Evolutionary conservation across 2,113 vertebrate species (phyloP), one percentile per base, ranked within the genome.

Genomic region (Marmota monax): DNA sequence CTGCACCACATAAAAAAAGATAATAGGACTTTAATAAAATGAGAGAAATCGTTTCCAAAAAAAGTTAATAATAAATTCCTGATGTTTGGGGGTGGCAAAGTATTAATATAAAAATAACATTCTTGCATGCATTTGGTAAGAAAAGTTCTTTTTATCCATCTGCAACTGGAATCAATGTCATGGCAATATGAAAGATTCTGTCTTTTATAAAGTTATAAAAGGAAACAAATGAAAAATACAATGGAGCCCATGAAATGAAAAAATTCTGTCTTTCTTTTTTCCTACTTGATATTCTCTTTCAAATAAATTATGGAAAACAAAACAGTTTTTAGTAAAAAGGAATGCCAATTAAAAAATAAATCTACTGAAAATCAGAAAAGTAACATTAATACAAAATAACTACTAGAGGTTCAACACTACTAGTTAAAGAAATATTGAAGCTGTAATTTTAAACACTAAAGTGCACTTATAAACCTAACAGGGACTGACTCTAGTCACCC

Each of bases 141-240:
- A 96, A 97, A 98, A 97, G 77, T 45, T 97, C 82, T 97, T 73
- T 91, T 88, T 94, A 95, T 90, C 90, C 95, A 97, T 85, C 73
- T 48, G 34, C 91, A 98, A 98, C 84, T 97, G 95, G 67, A 96
- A 98, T 93, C 89, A 95, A 96, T 97, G 97, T 85, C 95, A 96
- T 94, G 83, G 63, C 97, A 97, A 94, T 97, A 79, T 96, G 91
- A 97, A 98, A 97, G 23, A 96, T 97, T 95, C 95, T 98, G 96
- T 78, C 91, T 27, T 95, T 96, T 92, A 93, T 56, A 96, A 98
- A 73, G 69, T 77, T 98, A 96, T 83, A 98, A 97, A 98, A 97
- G 95, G 92, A 97, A 82, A 97, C 92, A 95, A 95, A 96, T 90
- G 92, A 98, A 90, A 65, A 93, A 96, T 95, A 96, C n/a, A 61